A percentile compares a stretch with the other conserved stretches of the same genome.
Evolutionary conservation across 2,113 vertebrate species (phyloP).

Genomic region (Microtus montanus): DNA sequence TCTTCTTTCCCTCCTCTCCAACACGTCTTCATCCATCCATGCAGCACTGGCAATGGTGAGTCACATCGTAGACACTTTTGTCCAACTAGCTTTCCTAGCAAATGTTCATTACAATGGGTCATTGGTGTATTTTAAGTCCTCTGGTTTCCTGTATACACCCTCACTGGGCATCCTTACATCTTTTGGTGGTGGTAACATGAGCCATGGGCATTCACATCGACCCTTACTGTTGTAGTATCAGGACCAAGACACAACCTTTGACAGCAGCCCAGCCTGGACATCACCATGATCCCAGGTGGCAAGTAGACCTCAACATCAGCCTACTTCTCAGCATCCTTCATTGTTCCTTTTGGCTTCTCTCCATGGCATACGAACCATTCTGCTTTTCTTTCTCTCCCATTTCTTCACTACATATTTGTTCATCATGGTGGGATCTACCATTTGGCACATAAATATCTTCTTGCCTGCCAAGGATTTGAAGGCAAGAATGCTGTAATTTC

Average conservation of each 20-base stretch:
- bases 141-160: too few species aligned
- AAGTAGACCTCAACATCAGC: neutral
- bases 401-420: neutral
- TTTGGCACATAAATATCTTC: neutral
- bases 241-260: neutral
- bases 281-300: neutral
- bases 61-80: too few species aligned
- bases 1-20: neutral
- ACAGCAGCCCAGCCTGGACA: neutral
- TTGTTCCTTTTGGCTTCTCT: neutral
- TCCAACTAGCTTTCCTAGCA: neutral
- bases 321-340: neutral
- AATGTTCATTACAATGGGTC: too few species aligned
- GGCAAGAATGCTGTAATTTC: neutral
- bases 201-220: neutral
- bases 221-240: neutral
- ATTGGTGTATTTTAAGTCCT: too few species aligned
- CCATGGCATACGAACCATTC: neutral
- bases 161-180: neutral
- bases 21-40: neutral
- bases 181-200: neutral
- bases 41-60: neutral
- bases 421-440: neutral
- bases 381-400: neutral
- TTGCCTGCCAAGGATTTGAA: neutral